These are phyloP conservation scores for Hypomesus transpacificus DNA, from an alignment of 2,113 vertebrate species.

Conservation along the genomic window DNA sequence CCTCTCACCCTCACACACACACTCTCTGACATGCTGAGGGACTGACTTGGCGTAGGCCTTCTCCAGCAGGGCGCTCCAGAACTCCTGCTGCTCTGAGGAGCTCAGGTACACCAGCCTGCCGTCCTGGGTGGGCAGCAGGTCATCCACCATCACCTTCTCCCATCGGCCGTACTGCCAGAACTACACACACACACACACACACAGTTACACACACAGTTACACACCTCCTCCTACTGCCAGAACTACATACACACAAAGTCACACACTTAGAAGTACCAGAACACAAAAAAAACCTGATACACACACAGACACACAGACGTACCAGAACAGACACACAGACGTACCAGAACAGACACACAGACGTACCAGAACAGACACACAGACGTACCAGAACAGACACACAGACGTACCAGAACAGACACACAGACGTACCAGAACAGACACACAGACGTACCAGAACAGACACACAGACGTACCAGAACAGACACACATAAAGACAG, in stretches of 20 bases:
- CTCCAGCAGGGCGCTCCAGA: conserved; percentile 75
- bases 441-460: not conserved
- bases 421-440: too few relatives aligned
- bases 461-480: not conserved
- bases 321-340: too few relatives aligned
- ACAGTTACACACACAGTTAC: not conserved
- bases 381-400: too few relatives aligned
- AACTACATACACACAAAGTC: not conserved
- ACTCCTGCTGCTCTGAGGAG: conserved; percentile 60
- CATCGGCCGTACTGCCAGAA: conserved; percentile 77
- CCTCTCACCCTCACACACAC: too few relatives aligned
- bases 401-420: not conserved
- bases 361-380: not conserved
- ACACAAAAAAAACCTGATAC: conserved; percentile 11
- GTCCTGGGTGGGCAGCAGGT: conserved; percentile 61
- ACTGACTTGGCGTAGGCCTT: conserved; percentile 78
- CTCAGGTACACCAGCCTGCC: conserved; percentile 61
- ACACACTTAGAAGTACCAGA: not conserved
- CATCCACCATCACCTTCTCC: conserved; percentile 67
- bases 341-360: not conserved
- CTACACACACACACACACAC: conserved; percentile 41
- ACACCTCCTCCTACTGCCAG: not conserved
- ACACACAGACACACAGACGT: conserved; percentile 5
- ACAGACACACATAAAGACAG: not conserved
- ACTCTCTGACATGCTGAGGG: too few relatives aligned